These are phyloP conservation scores for Ursus arctos DNA, from an alignment of 2,113 vertebrate species.

Conservation along the genomic window DNA sequence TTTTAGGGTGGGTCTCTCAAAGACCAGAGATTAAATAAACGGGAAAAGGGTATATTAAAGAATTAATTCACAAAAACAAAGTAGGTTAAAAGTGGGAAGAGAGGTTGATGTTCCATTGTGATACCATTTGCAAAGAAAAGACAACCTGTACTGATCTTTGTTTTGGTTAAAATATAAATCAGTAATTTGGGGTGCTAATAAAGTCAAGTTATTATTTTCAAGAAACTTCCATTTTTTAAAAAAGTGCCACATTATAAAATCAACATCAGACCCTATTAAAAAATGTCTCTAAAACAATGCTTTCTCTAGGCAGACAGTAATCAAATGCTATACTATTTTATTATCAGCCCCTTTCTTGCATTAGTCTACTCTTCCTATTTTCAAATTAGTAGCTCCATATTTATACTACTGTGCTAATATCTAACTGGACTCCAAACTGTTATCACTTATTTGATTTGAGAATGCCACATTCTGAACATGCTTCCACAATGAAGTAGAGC, in stretches of 20 bases:
- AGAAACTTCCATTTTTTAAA: neutral
- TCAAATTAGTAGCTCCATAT: neutral
- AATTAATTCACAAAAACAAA: conserved; percentile 41
- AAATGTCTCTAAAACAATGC: neutral
- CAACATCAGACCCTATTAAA: neutral
- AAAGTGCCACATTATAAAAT: neutral
- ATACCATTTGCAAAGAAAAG: neutral
- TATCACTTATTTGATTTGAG: conserved; percentile 11
- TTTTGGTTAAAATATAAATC: conserved; percentile 6
- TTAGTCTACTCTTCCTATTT: neutral
- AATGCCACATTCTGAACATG: neutral
- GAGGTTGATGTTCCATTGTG: neutral
- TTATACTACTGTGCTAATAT: neutral
- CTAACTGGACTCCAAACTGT: neutral
- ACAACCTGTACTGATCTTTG: neutral
- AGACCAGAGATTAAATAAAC: neutral
- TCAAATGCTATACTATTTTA: neutral
- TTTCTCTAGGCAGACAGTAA: neutral
- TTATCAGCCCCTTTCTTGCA: neutral
- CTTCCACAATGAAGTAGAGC: conserved; percentile 30
- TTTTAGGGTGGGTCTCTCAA: neutral
- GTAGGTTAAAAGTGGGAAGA: neutral
- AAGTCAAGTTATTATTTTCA: neutral
- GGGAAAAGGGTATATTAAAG: neutral
- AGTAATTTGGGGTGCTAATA: neutral